Conservation (phyloP, 2,797 vertebrate species). For the Chelidonichthys spinosus region DNA sequence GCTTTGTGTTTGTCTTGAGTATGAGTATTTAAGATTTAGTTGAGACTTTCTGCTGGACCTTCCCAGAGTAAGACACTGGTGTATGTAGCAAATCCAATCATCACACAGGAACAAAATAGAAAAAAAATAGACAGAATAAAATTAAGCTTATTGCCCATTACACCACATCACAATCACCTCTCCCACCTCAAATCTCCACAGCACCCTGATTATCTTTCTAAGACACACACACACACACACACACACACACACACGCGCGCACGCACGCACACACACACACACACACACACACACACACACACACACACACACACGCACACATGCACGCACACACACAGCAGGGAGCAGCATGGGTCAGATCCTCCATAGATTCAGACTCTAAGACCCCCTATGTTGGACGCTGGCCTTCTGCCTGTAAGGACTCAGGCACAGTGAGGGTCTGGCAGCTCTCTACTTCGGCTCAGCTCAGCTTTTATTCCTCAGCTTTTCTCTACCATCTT, state of each 20-base stretch:
- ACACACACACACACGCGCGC: slow-evolving; percentile 12
- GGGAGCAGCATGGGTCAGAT: slow-evolving; percentile 48
- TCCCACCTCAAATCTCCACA: slow-evolving; percentile 35
- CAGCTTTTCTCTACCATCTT: slow-evolving; percentile 35
- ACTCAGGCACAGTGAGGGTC: slow-evolving; percentile 43
- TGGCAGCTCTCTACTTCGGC: slow-evolving; percentile 35
- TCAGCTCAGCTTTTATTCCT: slow-evolving; percentile 46
- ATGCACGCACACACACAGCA: slow-evolving; percentile 13
- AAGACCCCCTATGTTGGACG: slow-evolving; percentile 60
- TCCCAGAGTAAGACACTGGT: neutral
- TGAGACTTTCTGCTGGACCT: neutral
- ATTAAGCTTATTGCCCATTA: neutral
- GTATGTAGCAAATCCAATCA: neutral
- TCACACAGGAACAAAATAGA: neutral
- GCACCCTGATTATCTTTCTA: slow-evolving; percentile 25
- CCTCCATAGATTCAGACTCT: slow-evolving; percentile 31
- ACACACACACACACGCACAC: slow-evolving; percentile 27
- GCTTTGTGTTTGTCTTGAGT: neutral
- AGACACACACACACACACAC: slow-evolving; percentile 6
- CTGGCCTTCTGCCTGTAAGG: slow-evolving; percentile 55
- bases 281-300: slow-evolving; percentile 7
- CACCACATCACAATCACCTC: slow-evolving; percentile 22
- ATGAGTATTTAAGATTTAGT: neutral
- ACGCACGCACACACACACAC: slow-evolving; percentile 16
- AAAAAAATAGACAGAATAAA: slow-evolving; percentile 8